Conservation (phyloP, 2,113 vertebrate genomes). For the Elanus axillaris region DNA sequence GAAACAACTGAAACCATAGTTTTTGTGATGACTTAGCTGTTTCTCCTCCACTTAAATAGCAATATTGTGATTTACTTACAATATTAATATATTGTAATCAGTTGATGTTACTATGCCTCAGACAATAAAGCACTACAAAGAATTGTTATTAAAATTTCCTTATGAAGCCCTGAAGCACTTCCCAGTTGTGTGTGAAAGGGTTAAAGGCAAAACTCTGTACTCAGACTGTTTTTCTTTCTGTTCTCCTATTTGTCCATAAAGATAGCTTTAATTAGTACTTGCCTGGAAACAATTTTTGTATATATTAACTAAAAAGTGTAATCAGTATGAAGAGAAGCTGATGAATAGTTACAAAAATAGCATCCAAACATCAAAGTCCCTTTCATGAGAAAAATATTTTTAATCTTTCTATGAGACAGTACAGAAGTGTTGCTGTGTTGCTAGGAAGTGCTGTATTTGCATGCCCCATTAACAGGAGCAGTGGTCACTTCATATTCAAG, state of each 20-base stretch:
- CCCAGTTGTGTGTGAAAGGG: neutral
- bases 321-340: constrained; percentile 61
- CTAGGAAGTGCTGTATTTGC: neutral
- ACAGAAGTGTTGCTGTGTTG: neutral
- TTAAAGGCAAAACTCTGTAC: constrained; percentile 12
- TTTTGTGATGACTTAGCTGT: neutral
- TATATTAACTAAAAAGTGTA: constrained; percentile 50
- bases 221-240: neutral
- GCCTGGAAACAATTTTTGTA: constrained; percentile 42
- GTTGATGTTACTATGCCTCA: neutral
- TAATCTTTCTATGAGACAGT: neutral
- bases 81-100: neutral
- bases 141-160: neutral
- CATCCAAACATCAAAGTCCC: constrained; percentile 4
- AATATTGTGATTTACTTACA: neutral
- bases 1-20: neutral
- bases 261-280: constrained; percentile 57
- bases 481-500: neutral
- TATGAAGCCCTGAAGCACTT: neutral
- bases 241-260: constrained; percentile 56
- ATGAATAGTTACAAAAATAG: constrained; percentile 61
- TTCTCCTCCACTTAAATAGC: neutral
- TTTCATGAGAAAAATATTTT: constrained; percentile 45
- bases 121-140: neutral
- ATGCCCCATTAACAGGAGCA: neutral